A percentile compares a stretch with the other conserved stretches of the same genome.
These are phyloP conservation scores for Opisthocomus hoazin DNA, from an alignment of 2,113 vertebrate species.

Conservation along the genomic window DNA sequence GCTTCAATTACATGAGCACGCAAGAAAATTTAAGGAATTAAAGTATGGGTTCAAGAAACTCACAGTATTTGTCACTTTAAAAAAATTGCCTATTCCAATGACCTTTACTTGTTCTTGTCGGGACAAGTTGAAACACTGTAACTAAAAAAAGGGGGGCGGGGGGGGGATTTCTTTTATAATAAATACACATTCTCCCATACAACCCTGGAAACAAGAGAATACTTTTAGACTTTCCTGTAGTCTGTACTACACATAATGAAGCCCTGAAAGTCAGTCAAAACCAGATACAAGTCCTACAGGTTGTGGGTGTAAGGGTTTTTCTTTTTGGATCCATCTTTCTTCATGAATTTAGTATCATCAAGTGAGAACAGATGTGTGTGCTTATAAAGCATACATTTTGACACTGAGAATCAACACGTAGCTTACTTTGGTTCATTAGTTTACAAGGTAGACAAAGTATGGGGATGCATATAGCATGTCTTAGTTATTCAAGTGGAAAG, in stretches of 20 bases:
- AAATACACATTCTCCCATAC: background rate
- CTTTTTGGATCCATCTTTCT: background rate
- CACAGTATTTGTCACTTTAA: background rate
- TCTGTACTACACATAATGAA: background rate
- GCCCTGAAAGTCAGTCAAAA: background rate
- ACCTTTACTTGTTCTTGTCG: background rate
- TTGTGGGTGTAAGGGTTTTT: background rate
- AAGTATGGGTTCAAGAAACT: background rate
- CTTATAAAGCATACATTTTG: background rate
- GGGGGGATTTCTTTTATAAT: background rate
- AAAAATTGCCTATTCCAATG: accelerated
- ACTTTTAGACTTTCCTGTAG: background rate
- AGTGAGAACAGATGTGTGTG: background rate
- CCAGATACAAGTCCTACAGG: background rate
- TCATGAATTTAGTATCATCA: background rate
- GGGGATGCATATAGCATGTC: background rate
- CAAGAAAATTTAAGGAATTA: background rate
- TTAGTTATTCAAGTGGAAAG: background rate
- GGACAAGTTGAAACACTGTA: background rate
- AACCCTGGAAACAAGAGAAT: background rate
- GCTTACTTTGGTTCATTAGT: background rate
- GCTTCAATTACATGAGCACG: background rate
- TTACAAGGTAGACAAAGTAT: background rate
- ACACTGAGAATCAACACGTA: background rate
- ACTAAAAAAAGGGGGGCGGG: background rate